Conservation (phyloP, 2,888 invertebrate genomes). For the Apamea sordens region DNA sequence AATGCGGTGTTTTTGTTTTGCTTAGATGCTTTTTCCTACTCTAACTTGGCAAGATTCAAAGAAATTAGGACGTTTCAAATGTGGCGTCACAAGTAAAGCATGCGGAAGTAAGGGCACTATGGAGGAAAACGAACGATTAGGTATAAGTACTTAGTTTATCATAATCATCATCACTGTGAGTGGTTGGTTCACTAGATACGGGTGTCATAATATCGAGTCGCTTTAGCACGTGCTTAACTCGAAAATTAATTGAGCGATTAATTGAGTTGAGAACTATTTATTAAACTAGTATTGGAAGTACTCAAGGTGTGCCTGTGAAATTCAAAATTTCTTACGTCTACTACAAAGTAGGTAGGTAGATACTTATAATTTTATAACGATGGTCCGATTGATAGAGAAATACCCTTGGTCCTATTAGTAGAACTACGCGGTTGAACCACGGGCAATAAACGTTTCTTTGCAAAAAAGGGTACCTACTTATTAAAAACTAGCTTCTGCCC, state of each 20-base stretch:
- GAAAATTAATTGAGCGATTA: neutral
- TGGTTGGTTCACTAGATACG: neutral
- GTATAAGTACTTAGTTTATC: neutral
- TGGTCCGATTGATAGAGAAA: no score
- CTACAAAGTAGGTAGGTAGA: neutral
- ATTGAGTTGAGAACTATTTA: neutral
- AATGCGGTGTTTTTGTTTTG: neutral
- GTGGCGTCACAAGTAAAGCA: neutral
- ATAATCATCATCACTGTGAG: neutral
- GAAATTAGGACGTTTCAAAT: neutral
- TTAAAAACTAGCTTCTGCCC: no score
- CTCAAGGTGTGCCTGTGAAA: neutral
- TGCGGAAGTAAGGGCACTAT: neutral
- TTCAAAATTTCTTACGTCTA: neutral
- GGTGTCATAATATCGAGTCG: neutral
- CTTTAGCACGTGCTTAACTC: neutral
- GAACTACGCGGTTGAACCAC: no score
- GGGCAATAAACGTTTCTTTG: neutral
- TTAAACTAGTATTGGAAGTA: no score
- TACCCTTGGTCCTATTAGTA: no score
- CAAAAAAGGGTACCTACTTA: neutral
- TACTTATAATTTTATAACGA: no score
- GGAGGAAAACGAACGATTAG: conserved; percentile 13
- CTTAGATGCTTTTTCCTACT: neutral
- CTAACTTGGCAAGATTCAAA: neutral